Evolutionary conservation across 2,113 vertebrate species (phyloP).

Genomic region (Myiopsitta monachus): DNA sequence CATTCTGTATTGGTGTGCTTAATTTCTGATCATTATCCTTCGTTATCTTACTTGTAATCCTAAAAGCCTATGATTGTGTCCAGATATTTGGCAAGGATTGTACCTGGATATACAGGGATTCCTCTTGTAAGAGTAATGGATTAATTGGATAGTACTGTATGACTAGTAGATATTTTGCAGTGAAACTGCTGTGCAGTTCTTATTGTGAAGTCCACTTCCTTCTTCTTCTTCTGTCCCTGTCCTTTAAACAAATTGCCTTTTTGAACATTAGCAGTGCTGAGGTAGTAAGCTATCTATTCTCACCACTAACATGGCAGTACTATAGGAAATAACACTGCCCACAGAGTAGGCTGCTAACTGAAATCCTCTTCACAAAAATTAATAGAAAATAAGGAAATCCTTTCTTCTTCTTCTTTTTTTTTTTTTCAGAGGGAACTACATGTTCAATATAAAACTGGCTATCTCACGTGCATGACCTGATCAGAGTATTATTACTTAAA

Average conservation of each 20-base stretch:
- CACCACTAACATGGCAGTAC: neutral
- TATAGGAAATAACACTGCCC: neutral
- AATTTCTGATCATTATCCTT: constrained; percentile 73
- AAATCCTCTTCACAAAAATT: neutral
- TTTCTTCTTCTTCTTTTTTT: too few relatives aligned
- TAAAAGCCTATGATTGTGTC: constrained; percentile 70
- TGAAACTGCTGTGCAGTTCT: constrained; percentile 41
- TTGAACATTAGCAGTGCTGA: neutral
- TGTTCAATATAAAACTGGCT: neutral
- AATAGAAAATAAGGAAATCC: neutral
- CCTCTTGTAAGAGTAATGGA: constrained; percentile 60
- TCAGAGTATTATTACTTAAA: neutral
- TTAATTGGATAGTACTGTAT: constrained; percentile 61
- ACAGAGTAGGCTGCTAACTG: neutral
- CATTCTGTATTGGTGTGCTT: constrained; percentile 54
- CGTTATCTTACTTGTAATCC: constrained; percentile 75
- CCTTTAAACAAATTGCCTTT: neutral
- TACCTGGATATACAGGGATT: constrained; percentile 69
- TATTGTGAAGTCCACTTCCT: neutral
- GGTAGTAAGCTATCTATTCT: neutral
- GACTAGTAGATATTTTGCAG: constrained; percentile 4
- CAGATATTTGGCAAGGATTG: constrained; percentile 73
- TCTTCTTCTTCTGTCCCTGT: neutral
- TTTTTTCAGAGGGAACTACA: neutral
- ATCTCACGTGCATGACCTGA: neutral